Evolutionary conservation across 1,140 invertebrate genomes (phyloP), one percentile per base, ranked within the genome.

Genomic region (Sitobion miscanthi): DNA sequence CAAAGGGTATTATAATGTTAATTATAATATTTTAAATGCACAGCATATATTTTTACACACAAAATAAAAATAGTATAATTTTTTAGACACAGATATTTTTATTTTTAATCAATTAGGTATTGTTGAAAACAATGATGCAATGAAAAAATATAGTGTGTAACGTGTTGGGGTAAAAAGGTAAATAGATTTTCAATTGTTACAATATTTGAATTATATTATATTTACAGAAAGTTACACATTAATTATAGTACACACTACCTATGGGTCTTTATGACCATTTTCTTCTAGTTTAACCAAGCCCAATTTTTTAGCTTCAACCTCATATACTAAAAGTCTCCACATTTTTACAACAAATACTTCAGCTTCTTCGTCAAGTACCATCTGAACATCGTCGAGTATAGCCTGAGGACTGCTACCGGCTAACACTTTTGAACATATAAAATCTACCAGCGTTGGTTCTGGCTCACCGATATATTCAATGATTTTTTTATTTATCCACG

Each of bases 271-370:
- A 54, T 93, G 91, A n/a, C 91, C 91, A 45, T 93, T 93, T 93
- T 93, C 91, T 93, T 93, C 91, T 20, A 93, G 97, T 96, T 97
- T 97, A 95, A 97, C 96, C 95, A 98, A 96, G 94, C 97, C 97
- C 95, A 97, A 96, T 95, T 99, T 99, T 95, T 99, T 99, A 85
- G 99, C 98, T 97, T 99, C 99, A 94, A 99, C 98, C 97, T 99
- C 99, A 96, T 99, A 99, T 94, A 99, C 99, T 93, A 99, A 96
- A 95, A 99, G 96, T 95, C 99, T 97, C 99, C 99, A 99, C 98
- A 99, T 99, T 97, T 99, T 99, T 77, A 99, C 98, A 94, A 99
- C 99, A 96, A 99, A 99, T 91, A 99, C 98, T 96, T 99, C 99
- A 17, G 99, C 99, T 96, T 99, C 99, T 95, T 99, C 99, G 95